Evolutionary conservation across 2,888 invertebrate species (phyloP), one percentile per base, ranked within the genome.

Genomic region (Nymphalis c-album): DNA sequence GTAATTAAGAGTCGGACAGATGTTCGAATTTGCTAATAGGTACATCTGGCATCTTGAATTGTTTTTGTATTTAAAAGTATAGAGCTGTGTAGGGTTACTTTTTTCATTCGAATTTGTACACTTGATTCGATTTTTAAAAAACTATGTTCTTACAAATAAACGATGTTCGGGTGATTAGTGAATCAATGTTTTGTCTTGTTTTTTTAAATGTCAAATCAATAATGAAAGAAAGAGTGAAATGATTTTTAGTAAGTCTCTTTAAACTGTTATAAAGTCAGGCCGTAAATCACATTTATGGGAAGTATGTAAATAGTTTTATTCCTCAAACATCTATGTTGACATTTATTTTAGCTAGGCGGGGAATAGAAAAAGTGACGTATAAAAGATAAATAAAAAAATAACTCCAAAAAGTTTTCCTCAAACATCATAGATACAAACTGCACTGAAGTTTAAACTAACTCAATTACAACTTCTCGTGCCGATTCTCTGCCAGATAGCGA

Each of bases 1-100:
- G 64, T 61, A 60, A 62, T 64, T 64, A 66, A 59, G 67, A 62
- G 51, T 18, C 47, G 57, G 63, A 70, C 70, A 70, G 70, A 65
- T 70, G 68, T 65, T 65, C 50, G 35, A 67, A 70, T 57, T 57
- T 5, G 57, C 35, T 57, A 57, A 57, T 40, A 40, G 13, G 18
- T 57, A 40, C 40, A 40, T 18, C 57, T 57, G 40, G 57, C 10
- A 31, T n/a, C 18, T n/a, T n/a, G 18, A 40, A 40, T 31, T 57
- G 53, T 16, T 53, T 53, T 50, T 50, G 40, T 40, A 40, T 13
- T 40, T 40, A 13, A 40, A 40, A 20, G 48, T 18, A 18, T 7
- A n/a, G n/a, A 48, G 48, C 18, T 5, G 7, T 48, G 5, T n/a
- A 18, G 48, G 48, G 48, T 18, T 48, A 8, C 2, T 2, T 2